Base-by-base conservation (phyloP, 2,888 invertebrate genomes). In the Lampropteryx suffumata region DNA sequence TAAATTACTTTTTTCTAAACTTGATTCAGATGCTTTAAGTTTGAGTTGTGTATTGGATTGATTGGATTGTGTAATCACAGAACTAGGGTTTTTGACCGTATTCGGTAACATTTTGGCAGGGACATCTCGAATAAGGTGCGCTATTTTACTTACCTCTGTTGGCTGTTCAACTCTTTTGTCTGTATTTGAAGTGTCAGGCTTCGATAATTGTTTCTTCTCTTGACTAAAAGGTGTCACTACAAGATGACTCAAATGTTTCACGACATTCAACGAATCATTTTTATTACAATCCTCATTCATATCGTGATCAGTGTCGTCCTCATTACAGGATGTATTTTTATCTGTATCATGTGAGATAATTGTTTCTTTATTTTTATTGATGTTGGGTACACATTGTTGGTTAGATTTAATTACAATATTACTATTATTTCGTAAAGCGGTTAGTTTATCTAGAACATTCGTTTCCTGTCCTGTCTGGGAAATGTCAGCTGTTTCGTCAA, bases 211-310 rank as follows among this genome's bases (percentile, higher is more conserved):
- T 29, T 45, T 49, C 27, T 43, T 65, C 36, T 65, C 60, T 46
- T 72, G 61, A 53, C 39, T 64, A 9, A 79, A 59, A 26, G 84
- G 57, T 67, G 85, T 87, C 1, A 87, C 68, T 34, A 60, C 63
- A 13, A 66, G 54, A 50, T 66, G 61, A 47, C 55, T 63, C 29
- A 66, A 57, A 57, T 57, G 58, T 45, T 57, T 61, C 26, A 63
- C 52, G 32, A 55, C 55, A 26, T 55, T 50, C 10, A 58, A 17
- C 8, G 65, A 50, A 39, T 61, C 50, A 6, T 49, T 55, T 28
- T 56, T 51, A 8, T 33, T 29, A 33, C 17, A 34, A 7, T 35
- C 11, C 39, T 40, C 47, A 34, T 41, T 34, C 2, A 28, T 26
- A 33, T 30, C 27, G 9, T 33, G 10, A 10, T 49, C 40, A 3